Base-by-base conservation (phyloP, 2,797 vertebrate species). In the Todus mexicanus region DNA sequence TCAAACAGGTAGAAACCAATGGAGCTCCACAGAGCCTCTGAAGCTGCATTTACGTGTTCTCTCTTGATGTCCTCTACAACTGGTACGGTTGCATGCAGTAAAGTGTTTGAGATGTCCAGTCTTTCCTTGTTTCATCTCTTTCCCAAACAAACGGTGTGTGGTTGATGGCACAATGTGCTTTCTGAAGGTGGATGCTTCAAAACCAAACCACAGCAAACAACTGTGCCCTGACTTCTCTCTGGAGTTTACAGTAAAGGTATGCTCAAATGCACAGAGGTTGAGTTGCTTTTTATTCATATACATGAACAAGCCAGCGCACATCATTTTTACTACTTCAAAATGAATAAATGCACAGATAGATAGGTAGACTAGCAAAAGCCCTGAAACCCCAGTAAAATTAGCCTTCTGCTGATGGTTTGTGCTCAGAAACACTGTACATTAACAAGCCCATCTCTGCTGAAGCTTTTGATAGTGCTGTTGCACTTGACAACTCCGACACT, bases 401-500 rank as follows among this genome's bases (percentile, higher is more conserved):
- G 65, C 50, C 35, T 51, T 75, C 50, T 87, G 75, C 68, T 92
- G 65, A 93, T 48, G 63, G 70, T 43, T 75, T 84, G 42, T 66
- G 59, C 91, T 56, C 70, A 63, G 51, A 53, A 89, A 86, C 38
- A 59, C 15, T 9, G 59, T 12, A 35, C 7, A 15, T 83, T 92
- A 87, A 87, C 53, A 78, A 81, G 43, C n/a, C 27, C 21, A 10
- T 65, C 71, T 80, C 70, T 81, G 83, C 82, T 51, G 82, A 81
- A 86, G 87, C 56, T 94, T 89, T 76, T 76, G 88, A 47, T 90
- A 48, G 22, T 57, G 40, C 69, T 76, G 50, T 47, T 86, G 74
- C 65, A 87, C 65, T 88, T 87, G 83, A 91, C 88, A 90, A 73
- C 60, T 84, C 56, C 18, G 88, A 84, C 66, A n/a, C 80, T 70